Conservation (phyloP, 2,113 vertebrate genomes). For the Corythornis madagascariensis region DNA sequence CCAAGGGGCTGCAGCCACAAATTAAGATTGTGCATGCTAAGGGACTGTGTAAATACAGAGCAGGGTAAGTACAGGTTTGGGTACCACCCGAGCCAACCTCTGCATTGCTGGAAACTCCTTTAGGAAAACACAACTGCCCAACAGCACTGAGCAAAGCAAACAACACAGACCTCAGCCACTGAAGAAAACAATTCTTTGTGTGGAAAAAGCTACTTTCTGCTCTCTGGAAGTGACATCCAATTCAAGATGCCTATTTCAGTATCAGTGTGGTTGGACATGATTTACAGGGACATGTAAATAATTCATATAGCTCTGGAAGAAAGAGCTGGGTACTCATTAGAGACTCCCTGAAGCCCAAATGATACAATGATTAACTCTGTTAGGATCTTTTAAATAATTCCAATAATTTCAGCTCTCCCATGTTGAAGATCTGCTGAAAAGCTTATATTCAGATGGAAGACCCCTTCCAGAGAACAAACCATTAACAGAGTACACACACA, state of each 20-base stretch:
- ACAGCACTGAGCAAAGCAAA: not conserved
- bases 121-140: not conserved
- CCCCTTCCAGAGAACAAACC: not conserved
- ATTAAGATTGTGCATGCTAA: not conserved
- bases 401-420: not conserved
- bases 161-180: not conserved
- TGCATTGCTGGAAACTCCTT: not conserved
- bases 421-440: conserved; percentile 5
- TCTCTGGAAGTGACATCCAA: not conserved
- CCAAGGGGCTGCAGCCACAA: not conserved
- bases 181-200: not conserved
- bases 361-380: not conserved
- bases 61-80: not conserved
- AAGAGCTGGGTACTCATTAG: not conserved
- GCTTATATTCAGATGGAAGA: conserved; percentile 8
- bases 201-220: not conserved
- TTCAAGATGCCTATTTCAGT: not conserved
- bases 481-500: not conserved
- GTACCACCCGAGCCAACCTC: not conserved
- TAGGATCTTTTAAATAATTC: conserved; percentile 38
- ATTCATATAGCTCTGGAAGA: conserved; percentile 23
- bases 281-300: conserved; percentile 27
- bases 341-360: conserved; percentile 21
- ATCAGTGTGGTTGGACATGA: not conserved
- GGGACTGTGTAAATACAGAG: not conserved